Percentiles rank a stretch among this genome's conserved stretches.
phyloP scores from a whole-genome alignment of 2,797 vertebrate species.

The Thamnophis elegans region DNA sequence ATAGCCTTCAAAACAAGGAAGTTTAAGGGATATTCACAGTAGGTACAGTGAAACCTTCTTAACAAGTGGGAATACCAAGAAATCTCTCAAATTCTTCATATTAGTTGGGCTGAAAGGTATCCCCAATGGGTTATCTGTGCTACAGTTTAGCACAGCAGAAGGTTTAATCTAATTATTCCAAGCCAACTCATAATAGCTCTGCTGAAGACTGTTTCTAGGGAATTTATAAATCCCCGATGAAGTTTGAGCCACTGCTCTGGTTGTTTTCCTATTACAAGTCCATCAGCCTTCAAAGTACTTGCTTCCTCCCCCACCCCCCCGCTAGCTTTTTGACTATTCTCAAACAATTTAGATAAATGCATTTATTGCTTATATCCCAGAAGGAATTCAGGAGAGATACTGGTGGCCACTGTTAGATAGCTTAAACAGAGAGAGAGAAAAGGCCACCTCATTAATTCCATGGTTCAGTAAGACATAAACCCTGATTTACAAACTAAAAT shows the following conservation, averaged over 20 bases:
- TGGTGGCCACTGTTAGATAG: background rate
- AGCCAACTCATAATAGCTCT: slow-evolving; percentile 7
- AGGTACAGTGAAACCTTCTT: slow-evolving; percentile 3
- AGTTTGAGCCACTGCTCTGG: background rate
- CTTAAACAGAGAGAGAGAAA: background rate
- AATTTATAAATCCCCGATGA: background rate
- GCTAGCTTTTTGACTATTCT: background rate
- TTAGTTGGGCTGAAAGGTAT: slow-evolving; percentile 31
- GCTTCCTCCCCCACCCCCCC: background rate
- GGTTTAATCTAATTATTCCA: slow-evolving; percentile 24
- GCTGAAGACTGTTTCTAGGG: background rate
- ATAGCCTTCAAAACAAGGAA: background rate
- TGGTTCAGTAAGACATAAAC: background rate
- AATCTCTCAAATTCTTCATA: slow-evolving; percentile 1
- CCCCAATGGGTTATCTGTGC: background rate
- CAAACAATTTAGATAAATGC: background rate
- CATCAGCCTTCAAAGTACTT: background rate
- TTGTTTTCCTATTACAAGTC: background rate
- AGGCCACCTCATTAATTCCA: background rate
- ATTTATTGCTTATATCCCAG: background rate
- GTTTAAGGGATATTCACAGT: background rate
- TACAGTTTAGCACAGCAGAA: background rate
- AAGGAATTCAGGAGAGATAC: background rate
- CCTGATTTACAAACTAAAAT: background rate
- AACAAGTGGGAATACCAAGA: slow-evolving; percentile 5